Conservation (phyloP, 2,888 invertebrate genomes). For the Xylota segnis region DNA sequence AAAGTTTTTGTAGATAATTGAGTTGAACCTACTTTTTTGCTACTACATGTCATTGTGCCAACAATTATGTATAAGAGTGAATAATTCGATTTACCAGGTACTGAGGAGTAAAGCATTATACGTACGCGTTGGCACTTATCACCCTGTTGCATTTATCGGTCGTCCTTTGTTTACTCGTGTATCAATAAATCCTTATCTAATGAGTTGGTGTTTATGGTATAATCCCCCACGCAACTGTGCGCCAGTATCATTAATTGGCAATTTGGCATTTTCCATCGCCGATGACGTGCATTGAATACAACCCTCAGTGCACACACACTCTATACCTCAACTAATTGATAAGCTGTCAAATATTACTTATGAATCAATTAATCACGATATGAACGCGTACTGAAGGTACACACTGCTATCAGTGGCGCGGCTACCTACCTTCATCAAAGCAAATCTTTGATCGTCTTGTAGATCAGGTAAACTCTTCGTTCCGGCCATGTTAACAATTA, state of each 20-base stretch:
- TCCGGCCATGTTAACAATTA: slow-evolving; percentile 51
- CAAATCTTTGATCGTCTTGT: slow-evolving; percentile 89
- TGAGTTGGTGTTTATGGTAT: background rate
- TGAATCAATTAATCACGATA: slow-evolving; percentile 35
- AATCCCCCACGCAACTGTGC: slow-evolving; percentile 24
- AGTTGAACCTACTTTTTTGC: background rate
- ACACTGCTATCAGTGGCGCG: background rate
- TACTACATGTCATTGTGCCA: background rate
- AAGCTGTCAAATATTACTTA: slow-evolving; percentile 15
- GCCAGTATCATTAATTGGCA: background rate
- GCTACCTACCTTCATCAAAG: slow-evolving; percentile 90
- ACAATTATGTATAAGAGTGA: background rate
- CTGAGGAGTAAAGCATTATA: background rate
- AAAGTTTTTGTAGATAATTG: background rate
- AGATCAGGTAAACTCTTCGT: slow-evolving; percentile 69
- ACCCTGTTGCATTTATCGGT: background rate
- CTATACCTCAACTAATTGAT: slow-evolving; percentile 9
- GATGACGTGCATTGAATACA: background rate
- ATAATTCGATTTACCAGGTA: background rate
- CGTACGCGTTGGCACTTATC: slow-evolving; percentile 1
- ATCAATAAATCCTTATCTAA: slow-evolving; percentile 23
- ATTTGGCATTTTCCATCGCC: background rate
- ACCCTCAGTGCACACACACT: background rate
- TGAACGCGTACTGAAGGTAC: background rate
- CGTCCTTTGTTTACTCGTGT: slow-evolving; percentile 14